Evolutionary conservation across 2,797 vertebrate genomes (phyloP).

Genomic region (Liparis tanakae): DNA sequence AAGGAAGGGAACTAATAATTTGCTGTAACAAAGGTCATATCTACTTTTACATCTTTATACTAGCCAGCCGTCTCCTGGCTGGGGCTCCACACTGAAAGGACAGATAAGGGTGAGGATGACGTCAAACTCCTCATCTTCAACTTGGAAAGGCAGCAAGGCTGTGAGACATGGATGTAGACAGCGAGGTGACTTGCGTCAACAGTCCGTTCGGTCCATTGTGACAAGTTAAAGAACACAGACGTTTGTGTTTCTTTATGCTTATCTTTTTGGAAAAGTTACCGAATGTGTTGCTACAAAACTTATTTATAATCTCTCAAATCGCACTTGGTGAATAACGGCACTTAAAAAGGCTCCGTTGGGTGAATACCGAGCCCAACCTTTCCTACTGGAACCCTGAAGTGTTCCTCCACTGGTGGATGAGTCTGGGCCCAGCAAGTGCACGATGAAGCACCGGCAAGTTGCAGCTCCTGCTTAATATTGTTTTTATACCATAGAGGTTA

Average conservation of each 20-base stretch:
- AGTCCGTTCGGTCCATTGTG: not conserved
- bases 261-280: not conserved
- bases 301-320: not conserved
- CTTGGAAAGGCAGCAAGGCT: not conserved
- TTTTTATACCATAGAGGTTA: slow-evolving; percentile 67
- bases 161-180: not conserved
- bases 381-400: not conserved
- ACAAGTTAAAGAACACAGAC: not conserved
- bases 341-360: not conserved
- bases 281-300: not conserved
- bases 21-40: not conserved
- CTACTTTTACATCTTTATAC: not conserved
- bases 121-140: not conserved
- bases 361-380: not conserved
- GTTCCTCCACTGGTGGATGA: slow-evolving; percentile 51
- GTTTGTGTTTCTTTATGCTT: not conserved
- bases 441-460: slow-evolving; percentile 34
- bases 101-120: not conserved
- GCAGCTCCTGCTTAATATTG: slow-evolving; percentile 69
- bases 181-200: not conserved
- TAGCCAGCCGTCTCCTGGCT: not conserved
- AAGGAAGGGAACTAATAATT: not conserved
- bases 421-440: slow-evolving; percentile 20
- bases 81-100: not conserved
- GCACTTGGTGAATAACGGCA: not conserved